Evolutionary conservation across 2,797 vertebrate genomes (phyloP), one percentile per base, ranked within the genome.

Genomic region (Philypnodon macrostomus): DNA sequence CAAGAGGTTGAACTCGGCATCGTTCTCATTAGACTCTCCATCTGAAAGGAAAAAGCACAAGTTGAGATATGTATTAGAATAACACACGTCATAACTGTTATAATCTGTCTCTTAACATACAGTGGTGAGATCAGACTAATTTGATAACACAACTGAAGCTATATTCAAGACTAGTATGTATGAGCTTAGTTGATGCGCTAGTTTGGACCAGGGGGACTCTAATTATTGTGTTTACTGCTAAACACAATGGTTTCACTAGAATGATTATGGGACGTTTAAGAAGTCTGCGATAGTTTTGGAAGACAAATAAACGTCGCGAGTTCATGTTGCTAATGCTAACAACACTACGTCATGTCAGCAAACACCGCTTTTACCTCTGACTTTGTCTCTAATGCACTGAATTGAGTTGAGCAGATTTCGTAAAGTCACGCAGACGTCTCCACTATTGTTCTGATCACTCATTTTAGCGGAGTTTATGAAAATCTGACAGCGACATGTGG

Each of bases 11-110:
- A 94, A 95, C 0, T 67, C 79, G 40, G 88, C 90, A 8, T 81
- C 66, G 3, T 84, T 81, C 56, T 91, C 89, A 1, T 81, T 86
- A 34, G 92, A 87, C 53, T 96, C 94, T 32, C 92, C 92, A 46
- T 94, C 93, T 1, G 32, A 14, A 0, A n/a, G 29, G 15, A 54
- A 37, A 11, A 6, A 15, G n/a, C n/a, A n/a, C 4, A 33, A 11
- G 13, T 33, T 14, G 4, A 14, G 7, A 33, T 14, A 7, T 15
- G 2, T 7, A 32, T 32, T 32, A 13, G 1, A 32, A 1, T 14
- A 33, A 14, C 1, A 27, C 6, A 27, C 26, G 26, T n/a, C n/a
- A n/a, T n/a, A n/a, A n/a, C n/a, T n/a, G n/a, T n/a, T n/a, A n/a
- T n/a, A n/a, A n/a, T n/a, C n/a, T n/a, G n/a, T n/a, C n/a, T n/a